Percentiles rank a stretch among this genome's conserved stretches.
Evolutionary conservation across 2,888 invertebrate genomes (phyloP).

Genomic region (Drosophila monieri): DNA sequence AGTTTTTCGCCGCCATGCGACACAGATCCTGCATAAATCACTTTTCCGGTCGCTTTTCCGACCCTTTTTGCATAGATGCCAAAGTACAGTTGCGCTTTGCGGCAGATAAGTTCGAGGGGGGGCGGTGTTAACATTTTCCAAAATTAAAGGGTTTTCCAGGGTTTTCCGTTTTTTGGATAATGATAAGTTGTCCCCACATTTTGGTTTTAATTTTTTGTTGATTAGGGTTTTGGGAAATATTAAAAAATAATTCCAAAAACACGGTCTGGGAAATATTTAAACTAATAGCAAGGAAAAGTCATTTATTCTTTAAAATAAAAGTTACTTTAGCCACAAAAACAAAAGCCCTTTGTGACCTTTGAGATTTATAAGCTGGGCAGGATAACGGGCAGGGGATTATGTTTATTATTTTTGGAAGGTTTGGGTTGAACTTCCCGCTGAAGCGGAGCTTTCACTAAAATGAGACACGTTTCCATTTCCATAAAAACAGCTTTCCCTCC

Average conservation of each 20-base stretch:
- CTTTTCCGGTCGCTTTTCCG: conserved; percentile 20
- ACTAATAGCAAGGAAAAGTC: too few species aligned
- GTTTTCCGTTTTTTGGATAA: too few species aligned
- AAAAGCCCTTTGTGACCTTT: conserved; percentile 1
- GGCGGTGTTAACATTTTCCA: too few species aligned
- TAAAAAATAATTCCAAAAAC: too few species aligned
- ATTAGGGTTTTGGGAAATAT: too few species aligned
- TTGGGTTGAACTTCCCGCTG: background rate
- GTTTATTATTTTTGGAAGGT: background rate
- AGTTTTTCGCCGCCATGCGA: conserved; percentile 5
- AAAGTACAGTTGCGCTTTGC: conserved; percentile 25
- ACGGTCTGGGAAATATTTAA: too few species aligned
- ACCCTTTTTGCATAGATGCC: conserved; percentile 15
- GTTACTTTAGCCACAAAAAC: background rate
- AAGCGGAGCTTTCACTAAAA: background rate
- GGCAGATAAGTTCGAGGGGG: too few species aligned
- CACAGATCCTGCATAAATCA: conserved; percentile 43
- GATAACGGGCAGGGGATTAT: background rate
- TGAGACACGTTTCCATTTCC: conserved; percentile 4
- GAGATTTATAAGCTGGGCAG: background rate
- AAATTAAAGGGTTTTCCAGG: too few species aligned
- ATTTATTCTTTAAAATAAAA: background rate
- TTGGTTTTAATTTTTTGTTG: too few species aligned
- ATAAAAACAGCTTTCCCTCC: background rate
- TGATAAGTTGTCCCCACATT: too few species aligned